Base-by-base conservation (phyloP, 2,888 invertebrate species). In the Stenodema calcarata region DNA sequence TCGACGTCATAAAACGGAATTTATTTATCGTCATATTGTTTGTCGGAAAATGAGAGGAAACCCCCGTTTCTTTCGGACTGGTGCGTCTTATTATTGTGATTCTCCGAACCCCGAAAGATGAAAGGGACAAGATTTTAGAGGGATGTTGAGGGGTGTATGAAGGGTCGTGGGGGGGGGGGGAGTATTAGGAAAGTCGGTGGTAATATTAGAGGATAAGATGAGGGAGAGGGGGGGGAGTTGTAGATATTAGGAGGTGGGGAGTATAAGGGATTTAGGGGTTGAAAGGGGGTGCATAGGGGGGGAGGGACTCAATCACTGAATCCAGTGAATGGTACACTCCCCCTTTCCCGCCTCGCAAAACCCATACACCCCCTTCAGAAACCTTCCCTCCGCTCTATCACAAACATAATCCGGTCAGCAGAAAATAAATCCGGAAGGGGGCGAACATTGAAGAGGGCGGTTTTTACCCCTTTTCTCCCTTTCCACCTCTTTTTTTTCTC, bases 1-100 rank as follows among this genome's bases (percentile, higher is more conserved):
- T 23, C 62, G 62, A 62, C 62, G 62, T 62, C 62, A 62, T 62
- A 62, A 62, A 62, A 62, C 27, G 27, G 18, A 27, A 27, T 27
- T 62, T 62, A 62, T 62, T 62, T 62, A 62, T 62, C 62, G 62
- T 62, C 62, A 62, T 62, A 62, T 62, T 62, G 62, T 62, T 62
- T 62, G 62, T 62, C 18, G 62, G 62, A 62, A 62, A 62, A 62
- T 27, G 6, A 18, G 62, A 12, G 27, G 23, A 23, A 62, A 62
- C 2, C 35, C 62, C 27, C 23, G 6, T 62, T 50, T 62, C 62
- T 62, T 62, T 27, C 62, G 62, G 50, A 50, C 50, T 50, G 50
- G 50, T 23, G 23, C 62, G 62, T 62, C 50, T 62, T 62, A 18
- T 62, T 62, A 62, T 62, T 62, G 62, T 62, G 23, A 54, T 62